These are phyloP conservation scores for Agrypnia vestita DNA, from an alignment of 1,140 invertebrate genomes.

Conservation along the genomic window DNA sequence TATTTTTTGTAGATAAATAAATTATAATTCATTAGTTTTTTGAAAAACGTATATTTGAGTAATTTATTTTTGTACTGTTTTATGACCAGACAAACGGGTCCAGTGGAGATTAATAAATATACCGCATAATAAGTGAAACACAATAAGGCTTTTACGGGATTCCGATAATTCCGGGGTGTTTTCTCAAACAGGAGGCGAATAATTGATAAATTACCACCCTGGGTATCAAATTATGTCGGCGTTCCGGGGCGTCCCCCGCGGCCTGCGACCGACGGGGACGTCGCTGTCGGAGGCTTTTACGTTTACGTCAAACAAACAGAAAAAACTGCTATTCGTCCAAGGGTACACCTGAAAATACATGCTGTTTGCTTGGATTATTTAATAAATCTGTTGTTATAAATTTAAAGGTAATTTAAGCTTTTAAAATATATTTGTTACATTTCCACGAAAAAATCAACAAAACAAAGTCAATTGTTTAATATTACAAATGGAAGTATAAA, in stretches of 20 bases:
- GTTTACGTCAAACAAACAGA: background rate
- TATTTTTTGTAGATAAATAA: too few species aligned
- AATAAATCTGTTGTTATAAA: too few species aligned
- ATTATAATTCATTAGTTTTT: too few species aligned
- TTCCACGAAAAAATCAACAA: too few species aligned
- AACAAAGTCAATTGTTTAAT: too few species aligned
- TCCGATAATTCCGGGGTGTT: constrained; percentile 43
- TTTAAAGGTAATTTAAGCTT: too few species aligned
- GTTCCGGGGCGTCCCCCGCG: background rate
- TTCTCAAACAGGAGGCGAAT: constrained; percentile 39
- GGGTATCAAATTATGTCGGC: constrained; percentile 49
- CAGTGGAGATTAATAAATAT: constrained; percentile 25
- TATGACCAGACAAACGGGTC: background rate
- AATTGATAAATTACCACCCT: constrained; percentile 55
- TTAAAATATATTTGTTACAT: too few species aligned
- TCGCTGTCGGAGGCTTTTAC: constrained; percentile 21
- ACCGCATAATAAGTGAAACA: constrained; percentile 44
- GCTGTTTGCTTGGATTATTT: too few species aligned
- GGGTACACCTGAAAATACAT: background rate
- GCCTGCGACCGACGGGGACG: background rate
- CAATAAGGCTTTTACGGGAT: constrained; percentile 51
- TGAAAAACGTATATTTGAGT: too few species aligned
- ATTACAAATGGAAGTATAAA: too few species aligned
- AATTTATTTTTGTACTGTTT: background rate
- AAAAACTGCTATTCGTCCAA: constrained; percentile 14